Evolutionary conservation across 1,140 invertebrate species (phyloP).

Genomic region (Ptiloglossa arizonensis): DNA sequence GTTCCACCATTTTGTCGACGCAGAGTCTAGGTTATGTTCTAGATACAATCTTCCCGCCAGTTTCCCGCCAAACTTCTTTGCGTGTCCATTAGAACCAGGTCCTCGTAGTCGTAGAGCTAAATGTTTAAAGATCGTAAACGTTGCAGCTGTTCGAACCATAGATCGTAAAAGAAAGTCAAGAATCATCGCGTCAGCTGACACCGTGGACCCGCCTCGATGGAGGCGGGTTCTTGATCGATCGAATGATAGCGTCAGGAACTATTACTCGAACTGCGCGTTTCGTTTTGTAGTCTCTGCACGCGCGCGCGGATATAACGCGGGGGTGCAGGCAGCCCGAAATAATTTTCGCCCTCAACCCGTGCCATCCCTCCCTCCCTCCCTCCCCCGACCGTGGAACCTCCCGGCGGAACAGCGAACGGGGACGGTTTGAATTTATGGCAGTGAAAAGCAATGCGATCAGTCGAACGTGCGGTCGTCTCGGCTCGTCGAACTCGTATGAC

Average conservation of each 20-base stretch:
- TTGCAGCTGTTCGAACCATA: too few relatives aligned
- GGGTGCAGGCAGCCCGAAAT: slow-evolving; percentile 27
- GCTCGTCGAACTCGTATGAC: slow-evolving; percentile 19
- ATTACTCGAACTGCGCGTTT: slow-evolving; percentile 7
- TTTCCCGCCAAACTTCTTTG: too few relatives aligned
- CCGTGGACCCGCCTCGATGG: background rate
- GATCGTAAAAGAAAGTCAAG: background rate
- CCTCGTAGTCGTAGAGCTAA: too few relatives aligned
- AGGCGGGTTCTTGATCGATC: background rate
- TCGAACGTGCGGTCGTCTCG: slow-evolving; percentile 48
- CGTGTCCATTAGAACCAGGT: too few relatives aligned
- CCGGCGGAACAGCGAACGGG: background rate
- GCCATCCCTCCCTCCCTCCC: too few relatives aligned
- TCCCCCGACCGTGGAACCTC: slow-evolving; percentile 12
- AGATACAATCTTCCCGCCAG: too few relatives aligned
- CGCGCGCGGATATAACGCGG: background rate
- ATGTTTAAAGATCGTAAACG: too few relatives aligned
- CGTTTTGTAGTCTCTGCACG: slow-evolving; percentile 28
- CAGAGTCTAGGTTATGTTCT: too few relatives aligned
- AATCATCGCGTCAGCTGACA: background rate
- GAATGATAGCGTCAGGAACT: slow-evolving; percentile 13
- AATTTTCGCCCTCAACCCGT: slow-evolving; percentile 48
- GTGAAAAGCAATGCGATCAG: slow-evolving; percentile 33
- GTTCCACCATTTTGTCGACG: too few relatives aligned
- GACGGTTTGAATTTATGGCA: slow-evolving; percentile 48